These are phyloP conservation scores for Manis javanica DNA, from an alignment of 2,797 vertebrate species.

Conservation along the genomic window DNA sequence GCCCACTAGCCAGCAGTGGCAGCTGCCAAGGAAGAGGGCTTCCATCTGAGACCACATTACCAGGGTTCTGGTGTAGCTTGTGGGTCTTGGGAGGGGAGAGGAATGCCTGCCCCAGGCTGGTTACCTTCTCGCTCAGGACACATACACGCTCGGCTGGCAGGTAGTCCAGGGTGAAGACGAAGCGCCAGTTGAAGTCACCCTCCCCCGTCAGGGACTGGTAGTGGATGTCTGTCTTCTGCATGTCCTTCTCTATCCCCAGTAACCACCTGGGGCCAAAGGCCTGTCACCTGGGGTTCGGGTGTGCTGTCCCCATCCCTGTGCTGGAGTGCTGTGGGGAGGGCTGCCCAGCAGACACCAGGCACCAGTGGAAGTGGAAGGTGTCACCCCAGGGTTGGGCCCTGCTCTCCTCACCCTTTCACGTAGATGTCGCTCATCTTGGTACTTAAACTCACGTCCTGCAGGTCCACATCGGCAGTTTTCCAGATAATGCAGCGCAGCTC, in stretches of 20 bases:
- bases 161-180: constrained; percentile 86
- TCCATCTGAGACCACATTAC: not conserved
- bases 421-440: constrained; percentile 87
- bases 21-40: not conserved
- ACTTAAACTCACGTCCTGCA: constrained; percentile 67
- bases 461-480: constrained; percentile 81
- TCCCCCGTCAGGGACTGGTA: constrained; percentile 82
- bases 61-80: not conserved
- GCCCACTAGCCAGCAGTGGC: not conserved
- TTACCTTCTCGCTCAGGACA: constrained; percentile 82
- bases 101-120: rapidly evolving
- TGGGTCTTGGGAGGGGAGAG: not conserved
- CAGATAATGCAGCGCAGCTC: constrained; percentile 87
- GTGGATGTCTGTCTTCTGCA: constrained; percentile 87
- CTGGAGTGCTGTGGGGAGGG: not conserved
- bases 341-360: not conserved
- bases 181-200: constrained; percentile 87
- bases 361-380: not conserved
- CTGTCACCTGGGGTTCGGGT: not conserved
- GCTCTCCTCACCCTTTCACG: constrained; percentile 82
- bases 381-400: not conserved
- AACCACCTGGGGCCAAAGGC: constrained; percentile 84
- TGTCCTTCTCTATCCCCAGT: constrained; percentile 83
- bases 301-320: not conserved
- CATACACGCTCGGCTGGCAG: constrained; percentile 81